These are phyloP conservation scores for Caenorhabditis sp. DNA, from an alignment of 2,888 invertebrate genomes.

Conservation along the genomic window DNA sequence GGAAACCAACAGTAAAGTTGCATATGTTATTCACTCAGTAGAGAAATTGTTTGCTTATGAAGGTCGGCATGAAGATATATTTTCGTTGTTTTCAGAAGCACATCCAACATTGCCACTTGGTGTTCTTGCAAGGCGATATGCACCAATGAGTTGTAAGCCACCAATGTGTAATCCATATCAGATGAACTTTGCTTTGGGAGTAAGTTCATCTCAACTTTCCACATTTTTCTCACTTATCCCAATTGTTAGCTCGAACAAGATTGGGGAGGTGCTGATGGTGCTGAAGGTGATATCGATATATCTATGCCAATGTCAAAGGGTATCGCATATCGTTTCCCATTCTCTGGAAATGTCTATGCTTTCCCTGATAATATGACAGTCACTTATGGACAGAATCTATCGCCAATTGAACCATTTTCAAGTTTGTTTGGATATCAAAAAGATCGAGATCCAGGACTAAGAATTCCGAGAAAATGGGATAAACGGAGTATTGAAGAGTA, in stretches of 20 bases:
- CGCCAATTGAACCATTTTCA: conserved; percentile 59
- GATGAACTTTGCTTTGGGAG: conserved; percentile 52
- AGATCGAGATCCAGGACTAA: conserved; percentile 36
- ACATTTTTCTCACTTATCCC: background rate
- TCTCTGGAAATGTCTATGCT: conserved; percentile 64
- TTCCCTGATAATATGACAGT: conserved; percentile 60
- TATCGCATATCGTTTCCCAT: conserved; percentile 59
- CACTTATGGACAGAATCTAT: conserved; percentile 61
- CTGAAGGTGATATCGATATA: conserved; percentile 62
- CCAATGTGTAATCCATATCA: conserved; percentile 61
- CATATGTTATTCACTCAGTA: no score
- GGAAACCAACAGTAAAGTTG: no score
- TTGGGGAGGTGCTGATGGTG: conserved; percentile 58
- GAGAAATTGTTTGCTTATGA: background rate
- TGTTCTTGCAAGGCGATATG: conserved; percentile 49
- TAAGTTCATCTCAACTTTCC: conserved; percentile 13
- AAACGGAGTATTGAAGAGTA: conserved; percentile 16
- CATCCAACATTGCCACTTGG: conserved; percentile 58
- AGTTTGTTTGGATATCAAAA: conserved; percentile 58
- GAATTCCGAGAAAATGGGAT: conserved; percentile 34
- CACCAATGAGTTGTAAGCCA: conserved; percentile 55
- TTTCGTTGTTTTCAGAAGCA: background rate
- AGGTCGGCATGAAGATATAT: background rate
- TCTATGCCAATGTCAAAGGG: conserved; percentile 62
- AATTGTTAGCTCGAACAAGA: conserved; percentile 55